Base-by-base conservation (phyloP, 2,113 vertebrate species). In the Equus quagga region DNA sequence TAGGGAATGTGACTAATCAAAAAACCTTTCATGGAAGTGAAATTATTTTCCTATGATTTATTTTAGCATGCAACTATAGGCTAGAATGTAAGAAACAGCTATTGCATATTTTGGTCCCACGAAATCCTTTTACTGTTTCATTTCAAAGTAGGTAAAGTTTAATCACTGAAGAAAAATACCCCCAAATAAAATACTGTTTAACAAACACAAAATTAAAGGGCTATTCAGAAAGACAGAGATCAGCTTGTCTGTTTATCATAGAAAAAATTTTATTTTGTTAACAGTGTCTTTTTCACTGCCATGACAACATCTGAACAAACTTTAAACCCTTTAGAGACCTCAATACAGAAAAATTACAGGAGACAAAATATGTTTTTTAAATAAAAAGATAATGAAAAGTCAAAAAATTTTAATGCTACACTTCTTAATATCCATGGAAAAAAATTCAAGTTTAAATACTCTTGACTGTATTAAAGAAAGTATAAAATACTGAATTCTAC, bases 401-500 rank as follows among this genome's bases (percentile, higher is more conserved):
- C 56, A 93, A 89, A 85, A 96, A 58, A 49, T 76, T 26, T 28
- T 82, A 92, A 84, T 65, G 51, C 51, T 92, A 75, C 9, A 75
- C 19, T 65, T 54, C 58, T 89, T 97, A 83, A 96, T 82, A 97
- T 31, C 23, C 44, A 94, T 69, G 44, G 87, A 95, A 90, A 94
- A 96, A 72, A 96, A 92, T 46, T 92, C 33, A 85, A 95, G 31
- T 95, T 96, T 92, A 95, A 96, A 96, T 89, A 76, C 26, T 82
- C 92, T 15, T 85, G 14, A 51, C 94, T 92, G 85, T 98, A 95
- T 54, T 92, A 82, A 98, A 94, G n/a, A 9, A 26, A 86, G 67
- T 95, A 96, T 69, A 98, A 85, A 97, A 96, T 86, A 91, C 10
- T 41, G 12, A 96, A 91, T 96, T 96, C 84, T 78, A 94, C 6